Conservation (phyloP, 2,888 invertebrate genomes). For the Myathropa florea region DNA sequence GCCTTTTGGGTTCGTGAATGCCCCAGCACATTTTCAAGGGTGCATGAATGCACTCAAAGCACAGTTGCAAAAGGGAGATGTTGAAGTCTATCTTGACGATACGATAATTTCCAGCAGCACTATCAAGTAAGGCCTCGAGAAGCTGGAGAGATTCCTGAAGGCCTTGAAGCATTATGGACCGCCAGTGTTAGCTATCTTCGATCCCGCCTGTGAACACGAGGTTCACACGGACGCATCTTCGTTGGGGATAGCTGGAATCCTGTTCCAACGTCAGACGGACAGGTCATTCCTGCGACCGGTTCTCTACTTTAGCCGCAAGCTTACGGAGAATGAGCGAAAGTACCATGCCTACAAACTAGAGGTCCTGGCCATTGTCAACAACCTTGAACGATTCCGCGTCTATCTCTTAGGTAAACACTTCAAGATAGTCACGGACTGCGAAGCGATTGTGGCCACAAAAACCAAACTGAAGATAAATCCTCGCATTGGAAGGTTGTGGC, state of each 20-base stretch:
- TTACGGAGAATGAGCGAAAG: slow-evolving; percentile 67
- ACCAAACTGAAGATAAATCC: slow-evolving; percentile 18
- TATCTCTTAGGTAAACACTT: slow-evolving; percentile 14
- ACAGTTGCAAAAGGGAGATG: not conserved
- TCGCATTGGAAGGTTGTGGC: not conserved
- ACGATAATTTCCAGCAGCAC: not conserved
- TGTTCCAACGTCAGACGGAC: not conserved
- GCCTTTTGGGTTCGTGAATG: slow-evolving; percentile 39
- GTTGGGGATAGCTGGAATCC: not conserved
- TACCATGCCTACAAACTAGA: slow-evolving; percentile 75
- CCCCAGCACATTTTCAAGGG: not conserved
- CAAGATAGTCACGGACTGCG: slow-evolving; percentile 14
- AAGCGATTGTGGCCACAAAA: slow-evolving; percentile 17
- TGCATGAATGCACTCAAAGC: not conserved
- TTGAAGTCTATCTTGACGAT: not conserved
- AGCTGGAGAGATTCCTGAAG: not conserved
- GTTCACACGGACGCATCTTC: not conserved
- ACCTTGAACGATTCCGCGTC: slow-evolving; percentile 73
- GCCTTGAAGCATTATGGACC: not conserved
- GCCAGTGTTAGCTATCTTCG: not conserved
- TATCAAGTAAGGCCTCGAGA: not conserved
- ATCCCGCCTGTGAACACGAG: not conserved
- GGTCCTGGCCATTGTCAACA: slow-evolving; percentile 74
- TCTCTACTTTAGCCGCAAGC: not conserved
- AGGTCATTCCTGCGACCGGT: not conserved